Evolutionary conservation across 2,113 vertebrate species (phyloP).

Genomic region (Peromyscus polionotus): DNA sequence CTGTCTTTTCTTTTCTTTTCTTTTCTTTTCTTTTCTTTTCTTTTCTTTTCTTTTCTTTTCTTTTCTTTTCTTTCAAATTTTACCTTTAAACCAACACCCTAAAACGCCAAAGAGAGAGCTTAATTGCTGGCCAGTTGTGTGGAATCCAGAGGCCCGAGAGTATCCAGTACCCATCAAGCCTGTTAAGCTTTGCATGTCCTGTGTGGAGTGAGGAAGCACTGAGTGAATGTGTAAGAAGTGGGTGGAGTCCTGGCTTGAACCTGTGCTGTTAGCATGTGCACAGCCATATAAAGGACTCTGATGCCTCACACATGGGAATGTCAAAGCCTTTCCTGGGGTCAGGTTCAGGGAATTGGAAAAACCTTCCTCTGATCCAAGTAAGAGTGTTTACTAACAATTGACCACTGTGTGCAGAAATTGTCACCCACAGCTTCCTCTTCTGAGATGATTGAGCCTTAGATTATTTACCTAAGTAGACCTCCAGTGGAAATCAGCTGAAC

Average conservation of each 20-base stretch:
- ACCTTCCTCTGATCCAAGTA: too few relatives aligned
- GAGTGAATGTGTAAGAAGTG: not conserved
- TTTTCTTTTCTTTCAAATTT: not conserved
- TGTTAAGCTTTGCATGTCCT: not conserved
- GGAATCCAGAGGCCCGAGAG: not conserved
- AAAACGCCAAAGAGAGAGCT: not conserved
- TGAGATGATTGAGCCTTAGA: not conserved
- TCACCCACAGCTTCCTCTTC: not conserved
- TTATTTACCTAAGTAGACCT: not conserved
- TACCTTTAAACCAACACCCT: not conserved
- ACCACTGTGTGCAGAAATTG: not conserved
- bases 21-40: not conserved
- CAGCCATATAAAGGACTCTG: not conserved
- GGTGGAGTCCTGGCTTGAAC: not conserved
- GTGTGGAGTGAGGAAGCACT: not conserved
- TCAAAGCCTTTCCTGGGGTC: not conserved
- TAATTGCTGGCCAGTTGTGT: not conserved
- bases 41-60: too few relatives aligned
- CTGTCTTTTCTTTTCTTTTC: not conserved
- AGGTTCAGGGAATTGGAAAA: not conserved
- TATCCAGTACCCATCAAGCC: fast-evolving
- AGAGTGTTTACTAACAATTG: not conserved
- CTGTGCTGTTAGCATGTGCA: not conserved
- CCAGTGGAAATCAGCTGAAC: not conserved
- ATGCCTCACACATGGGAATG: not conserved